Evolutionary conservation across 2,113 vertebrate species (phyloP).

Genomic region (Saguinus imperator): DNA sequence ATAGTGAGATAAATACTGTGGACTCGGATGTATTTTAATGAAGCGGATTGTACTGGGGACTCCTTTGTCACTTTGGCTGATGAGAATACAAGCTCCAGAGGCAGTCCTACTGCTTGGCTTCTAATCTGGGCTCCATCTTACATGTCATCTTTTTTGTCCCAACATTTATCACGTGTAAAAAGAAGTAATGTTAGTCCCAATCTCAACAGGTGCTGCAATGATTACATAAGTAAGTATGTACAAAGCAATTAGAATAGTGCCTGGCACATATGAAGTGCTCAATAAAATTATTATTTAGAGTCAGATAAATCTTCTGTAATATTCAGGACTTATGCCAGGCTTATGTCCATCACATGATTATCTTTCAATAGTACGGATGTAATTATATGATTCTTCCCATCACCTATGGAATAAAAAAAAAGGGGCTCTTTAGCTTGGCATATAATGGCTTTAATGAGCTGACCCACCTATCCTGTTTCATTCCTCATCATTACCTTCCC

Average conservation of each 20-base stretch:
- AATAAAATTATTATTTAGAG: background rate
- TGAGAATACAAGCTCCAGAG: background rate
- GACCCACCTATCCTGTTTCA: background rate
- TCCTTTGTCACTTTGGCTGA: background rate
- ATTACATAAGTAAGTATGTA: background rate
- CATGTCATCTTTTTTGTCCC: background rate
- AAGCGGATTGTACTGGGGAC: background rate
- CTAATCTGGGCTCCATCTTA: background rate
- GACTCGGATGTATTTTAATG: background rate
- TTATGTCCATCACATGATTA: background rate
- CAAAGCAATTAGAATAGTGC: background rate
- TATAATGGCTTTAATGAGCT: background rate
- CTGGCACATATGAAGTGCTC: background rate
- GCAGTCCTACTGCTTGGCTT: background rate
- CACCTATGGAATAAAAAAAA: background rate
- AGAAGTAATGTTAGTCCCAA: background rate
- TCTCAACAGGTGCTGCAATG: background rate
- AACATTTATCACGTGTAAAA: background rate
- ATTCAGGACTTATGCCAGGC: background rate
- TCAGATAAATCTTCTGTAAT: background rate
- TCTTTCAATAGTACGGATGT: background rate
- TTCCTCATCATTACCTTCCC: background rate
- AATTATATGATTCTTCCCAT: background rate
- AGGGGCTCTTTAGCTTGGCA: too few species aligned
- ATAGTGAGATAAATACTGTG: background rate